Base-by-base conservation (phyloP, 1,140 invertebrate genomes). In the Caenorhabditis briggsae region DNA sequence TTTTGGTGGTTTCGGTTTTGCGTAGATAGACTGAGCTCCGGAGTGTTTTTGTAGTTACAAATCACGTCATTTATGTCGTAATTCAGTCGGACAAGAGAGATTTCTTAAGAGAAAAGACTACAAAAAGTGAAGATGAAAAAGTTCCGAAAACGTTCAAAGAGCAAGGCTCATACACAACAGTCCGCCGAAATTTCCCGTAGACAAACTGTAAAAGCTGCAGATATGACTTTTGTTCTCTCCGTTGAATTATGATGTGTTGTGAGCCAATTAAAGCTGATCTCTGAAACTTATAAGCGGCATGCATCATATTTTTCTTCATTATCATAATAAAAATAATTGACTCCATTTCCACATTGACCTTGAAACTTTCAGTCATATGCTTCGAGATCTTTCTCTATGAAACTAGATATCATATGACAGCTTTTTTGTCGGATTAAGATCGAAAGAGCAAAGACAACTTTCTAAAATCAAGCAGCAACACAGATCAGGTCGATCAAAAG, bases 401-500 rank as follows among this genome's bases (percentile, higher is more conserved):
- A 61, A 61, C 23, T 11, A 33, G 59, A 61, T 61, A 23, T 25
- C 23, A 25, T 61, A 20, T 1, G 8, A 9, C n/a, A 11, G 11
- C 59, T 20, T 61, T 5, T 25, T 61, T 61, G 23, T 3, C 59
- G n/a, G n/a, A 58, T 8, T 16, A 20, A 20, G 64, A 70, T 70
- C 64, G 18, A 20, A 46, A 70, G n/a, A 70, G 14, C 64, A 20
- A 43, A 46, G 16, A 5, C 5, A n/a, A 6, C 5, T 59, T 46
- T 46, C 20, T 50, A 50, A 25, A 50, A 14, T 7, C 23, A 33
- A 33, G 33, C 5, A 78, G 20, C 46, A 48, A 41, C 70, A 78
- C 46, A 48, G 70, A 78, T 78, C 70, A 78, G 46, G 12, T 78
- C 14, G n/a, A 78, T 50, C 11, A 78, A 70, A 78, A 9, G 46